Evolutionary conservation across 2,113 vertebrate species (phyloP).

Genomic region (Chamaetylas fuelleborni): DNA sequence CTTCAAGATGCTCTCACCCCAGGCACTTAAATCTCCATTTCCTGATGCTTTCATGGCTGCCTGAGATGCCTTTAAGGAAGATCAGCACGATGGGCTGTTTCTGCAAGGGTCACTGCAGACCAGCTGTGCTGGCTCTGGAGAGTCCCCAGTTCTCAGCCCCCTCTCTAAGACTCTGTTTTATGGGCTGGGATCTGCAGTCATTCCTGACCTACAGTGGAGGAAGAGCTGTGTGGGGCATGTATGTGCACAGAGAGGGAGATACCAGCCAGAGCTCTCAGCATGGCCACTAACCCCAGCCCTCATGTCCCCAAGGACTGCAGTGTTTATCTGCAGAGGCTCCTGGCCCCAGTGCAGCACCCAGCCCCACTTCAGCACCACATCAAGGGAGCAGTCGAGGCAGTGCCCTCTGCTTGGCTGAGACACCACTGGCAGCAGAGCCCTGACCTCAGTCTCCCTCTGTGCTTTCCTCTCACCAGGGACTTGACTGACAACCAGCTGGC

Average conservation of each 20-base stretch:
- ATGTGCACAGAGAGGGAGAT: neutral
- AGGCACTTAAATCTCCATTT: neutral
- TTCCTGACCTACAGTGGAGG: neutral
- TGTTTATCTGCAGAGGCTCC: neutral
- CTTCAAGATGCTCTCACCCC: neutral
- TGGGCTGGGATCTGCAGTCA: neutral
- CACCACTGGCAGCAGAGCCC: neutral
- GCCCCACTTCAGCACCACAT: neutral
- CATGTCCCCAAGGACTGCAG: neutral
- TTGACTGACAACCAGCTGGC: conserved; percentile 85
- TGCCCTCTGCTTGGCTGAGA: neutral
- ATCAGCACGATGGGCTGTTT: neutral
- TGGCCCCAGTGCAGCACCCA: neutral
- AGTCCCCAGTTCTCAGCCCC: neutral
- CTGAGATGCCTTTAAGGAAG: neutral
- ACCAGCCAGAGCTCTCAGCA: neutral
- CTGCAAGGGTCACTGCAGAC: neutral
- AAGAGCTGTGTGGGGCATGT: neutral
- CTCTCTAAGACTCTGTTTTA: neutral
- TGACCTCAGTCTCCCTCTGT: neutral
- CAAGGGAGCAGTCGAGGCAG: neutral
- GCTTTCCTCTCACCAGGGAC: conserved; percentile 76
- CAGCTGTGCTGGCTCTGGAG: neutral
- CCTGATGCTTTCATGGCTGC: neutral
- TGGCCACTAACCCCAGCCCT: neutral